A percentile compares a stretch with the other conserved stretches of the same genome.
phyloP scores from a whole-genome alignment of 2,888 invertebrate species.

The Pachycephus smyrnensis region DNA sequence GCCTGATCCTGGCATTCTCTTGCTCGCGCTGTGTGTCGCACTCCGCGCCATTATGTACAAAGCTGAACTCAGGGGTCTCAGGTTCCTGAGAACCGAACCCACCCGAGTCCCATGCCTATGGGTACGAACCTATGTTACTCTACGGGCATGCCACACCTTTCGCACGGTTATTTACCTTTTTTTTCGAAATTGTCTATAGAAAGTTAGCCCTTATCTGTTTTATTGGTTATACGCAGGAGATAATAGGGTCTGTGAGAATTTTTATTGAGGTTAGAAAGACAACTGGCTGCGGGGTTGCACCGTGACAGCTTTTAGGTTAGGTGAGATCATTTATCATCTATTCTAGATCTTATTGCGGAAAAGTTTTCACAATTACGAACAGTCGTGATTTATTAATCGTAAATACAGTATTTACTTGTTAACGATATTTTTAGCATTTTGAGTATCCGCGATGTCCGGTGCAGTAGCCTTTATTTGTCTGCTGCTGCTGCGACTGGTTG shows the following conservation, averaged over 20 bases:
- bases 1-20: slow-evolving; percentile 12
- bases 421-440: background rate
- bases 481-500: background rate
- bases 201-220: background rate
- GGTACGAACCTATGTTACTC: background rate
- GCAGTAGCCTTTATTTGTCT: background rate
- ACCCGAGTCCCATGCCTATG: slow-evolving; percentile 24
- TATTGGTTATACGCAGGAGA: background rate
- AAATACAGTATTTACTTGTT: background rate
- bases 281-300: no score
- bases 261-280: no score
- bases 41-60: slow-evolving; percentile 34
- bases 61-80: slow-evolving; percentile 48
- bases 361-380: background rate
- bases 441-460: background rate
- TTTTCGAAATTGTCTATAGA: background rate
- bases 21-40: background rate
- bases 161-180: slow-evolving; percentile 41
- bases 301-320: background rate
- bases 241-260: background rate
- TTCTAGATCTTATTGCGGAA: background rate
- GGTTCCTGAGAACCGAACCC: slow-evolving; percentile 54
- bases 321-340: background rate
- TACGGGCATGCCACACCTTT: slow-evolving; percentile 44
- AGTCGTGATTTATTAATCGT: background rate